Conservation (phyloP, 30 jellyfish, hydroid and myxozoan genomes). For the Aurelia sp. region DNA sequence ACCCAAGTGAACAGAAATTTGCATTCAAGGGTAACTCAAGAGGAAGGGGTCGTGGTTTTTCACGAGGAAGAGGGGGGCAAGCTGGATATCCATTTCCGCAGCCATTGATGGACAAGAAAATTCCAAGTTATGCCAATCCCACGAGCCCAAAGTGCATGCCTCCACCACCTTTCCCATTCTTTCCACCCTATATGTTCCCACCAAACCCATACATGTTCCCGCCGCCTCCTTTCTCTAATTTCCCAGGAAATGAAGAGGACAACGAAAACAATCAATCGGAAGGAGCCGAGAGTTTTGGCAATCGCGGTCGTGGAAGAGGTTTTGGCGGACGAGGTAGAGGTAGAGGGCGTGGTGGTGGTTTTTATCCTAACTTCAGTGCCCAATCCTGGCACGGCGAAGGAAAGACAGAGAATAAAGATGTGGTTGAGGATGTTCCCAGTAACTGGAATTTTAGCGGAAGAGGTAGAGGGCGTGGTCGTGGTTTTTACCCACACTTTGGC, state of each 20-base stretch:
- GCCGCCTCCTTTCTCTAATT: background rate
- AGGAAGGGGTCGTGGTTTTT: background rate
- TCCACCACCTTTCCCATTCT: background rate
- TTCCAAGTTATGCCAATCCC: background rate
- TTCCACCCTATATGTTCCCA: background rate
- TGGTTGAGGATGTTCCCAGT: background rate
- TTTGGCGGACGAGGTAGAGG: slow-evolving; percentile 7
- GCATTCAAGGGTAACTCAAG: background rate
- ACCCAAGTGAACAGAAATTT: background rate
- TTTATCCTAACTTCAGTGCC: background rate
- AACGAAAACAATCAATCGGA: background rate
- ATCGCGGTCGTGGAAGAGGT: background rate
- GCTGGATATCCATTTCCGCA: background rate
- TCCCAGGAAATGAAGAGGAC: background rate
- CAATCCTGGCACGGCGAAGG: background rate
- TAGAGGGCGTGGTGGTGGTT: slow-evolving; percentile 4
- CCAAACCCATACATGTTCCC: slow-evolving; percentile 34
- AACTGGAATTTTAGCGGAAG: slow-evolving; percentile 4
- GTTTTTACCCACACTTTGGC: background rate
- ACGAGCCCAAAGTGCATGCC: background rate
- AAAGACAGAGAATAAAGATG: background rate
- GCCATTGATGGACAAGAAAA: background rate
- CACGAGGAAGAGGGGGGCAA: slow-evolving; percentile 1
- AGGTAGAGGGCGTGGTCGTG: background rate
- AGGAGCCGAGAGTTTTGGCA: background rate